Percentiles rank a stretch among this genome's conserved stretches.
These are phyloP conservation scores for Dryobates pubescens DNA, from an alignment of 2,797 vertebrate genomes.

Conservation along the genomic window DNA sequence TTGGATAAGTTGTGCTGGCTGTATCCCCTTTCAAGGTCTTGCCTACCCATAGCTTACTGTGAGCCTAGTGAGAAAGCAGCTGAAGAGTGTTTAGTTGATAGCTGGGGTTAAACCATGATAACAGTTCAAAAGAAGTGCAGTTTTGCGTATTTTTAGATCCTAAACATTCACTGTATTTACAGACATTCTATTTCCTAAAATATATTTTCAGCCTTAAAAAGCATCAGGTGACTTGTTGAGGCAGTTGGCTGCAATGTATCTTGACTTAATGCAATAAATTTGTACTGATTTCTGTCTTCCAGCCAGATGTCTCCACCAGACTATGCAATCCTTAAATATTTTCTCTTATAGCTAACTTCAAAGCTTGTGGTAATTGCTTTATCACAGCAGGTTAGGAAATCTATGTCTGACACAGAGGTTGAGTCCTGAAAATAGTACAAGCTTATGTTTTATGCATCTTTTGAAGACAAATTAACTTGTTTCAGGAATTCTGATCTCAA, in stretches of 20 bases:
- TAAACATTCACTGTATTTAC: background rate
- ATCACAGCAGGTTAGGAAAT: slow-evolving; percentile 41
- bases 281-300: slow-evolving; percentile 35
- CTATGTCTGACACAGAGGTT: background rate
- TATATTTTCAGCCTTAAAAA: background rate
- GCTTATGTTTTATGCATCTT: slow-evolving; percentile 49
- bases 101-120: background rate
- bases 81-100: background rate
- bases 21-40: background rate
- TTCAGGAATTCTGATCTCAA: slow-evolving; percentile 21
- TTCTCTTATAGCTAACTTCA: slow-evolving; percentile 20
- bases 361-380: slow-evolving; percentile 42
- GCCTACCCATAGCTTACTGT: background rate
- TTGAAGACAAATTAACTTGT: slow-evolving; percentile 35
- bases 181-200: background rate
- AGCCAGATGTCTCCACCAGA: slow-evolving; percentile 63
- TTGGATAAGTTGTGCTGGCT: background rate
- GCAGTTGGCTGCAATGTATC: background rate
- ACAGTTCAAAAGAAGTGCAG: background rate
- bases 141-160: background rate
- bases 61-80: background rate
- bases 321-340: slow-evolving; percentile 37
- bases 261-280: background rate
- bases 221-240: background rate
- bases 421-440: slow-evolving; percentile 14